Evolutionary conservation across 1,140 invertebrate genomes (phyloP).

Genomic region (Drosophila funebris): DNA sequence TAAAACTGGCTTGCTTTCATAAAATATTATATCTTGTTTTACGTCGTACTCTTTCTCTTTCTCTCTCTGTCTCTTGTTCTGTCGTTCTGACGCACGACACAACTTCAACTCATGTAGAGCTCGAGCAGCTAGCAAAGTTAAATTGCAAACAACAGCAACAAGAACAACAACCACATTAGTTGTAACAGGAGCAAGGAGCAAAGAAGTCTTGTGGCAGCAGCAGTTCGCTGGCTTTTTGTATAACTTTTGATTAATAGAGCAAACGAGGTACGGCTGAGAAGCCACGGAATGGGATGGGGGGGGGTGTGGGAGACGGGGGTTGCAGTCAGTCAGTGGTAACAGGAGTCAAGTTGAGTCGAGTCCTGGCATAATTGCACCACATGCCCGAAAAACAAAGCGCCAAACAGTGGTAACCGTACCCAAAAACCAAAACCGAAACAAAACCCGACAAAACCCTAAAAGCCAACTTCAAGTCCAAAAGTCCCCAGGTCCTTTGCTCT

Average conservation of each 20-base stretch:
- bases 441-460: conserved; percentile 3
- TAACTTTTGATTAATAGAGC: conserved; percentile 80
- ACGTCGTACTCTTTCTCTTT: conserved; percentile 1
- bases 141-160: conserved; percentile 69
- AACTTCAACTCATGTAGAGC: conserved; percentile 51
- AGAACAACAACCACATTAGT: conserved; percentile 27
- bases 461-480: conserved; percentile 31
- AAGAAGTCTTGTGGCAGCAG: conserved; percentile 49
- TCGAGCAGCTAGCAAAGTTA: conserved; percentile 64
- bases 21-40: conserved; percentile 78
- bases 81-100: conserved; percentile 18
- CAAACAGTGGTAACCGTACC: background rate
- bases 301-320: background rate
- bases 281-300: background rate
- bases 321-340: conserved; percentile 40
- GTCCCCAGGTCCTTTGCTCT: background rate
- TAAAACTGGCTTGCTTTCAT: conserved; percentile 45
- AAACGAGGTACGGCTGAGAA: conserved; percentile 23
- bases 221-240: conserved; percentile 78
- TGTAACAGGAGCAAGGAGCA: conserved; percentile 29
- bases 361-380: conserved; percentile 68
- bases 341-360: conserved; percentile 20
- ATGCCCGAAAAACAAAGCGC: conserved; percentile 33
- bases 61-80: background rate
- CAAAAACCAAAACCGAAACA: conserved; percentile 5